Percentiles rank a stretch among this genome's conserved stretches.
Evolutionary conservation across 2,113 vertebrate genomes (phyloP).

Genomic region (Petaurus breviceps): DNA sequence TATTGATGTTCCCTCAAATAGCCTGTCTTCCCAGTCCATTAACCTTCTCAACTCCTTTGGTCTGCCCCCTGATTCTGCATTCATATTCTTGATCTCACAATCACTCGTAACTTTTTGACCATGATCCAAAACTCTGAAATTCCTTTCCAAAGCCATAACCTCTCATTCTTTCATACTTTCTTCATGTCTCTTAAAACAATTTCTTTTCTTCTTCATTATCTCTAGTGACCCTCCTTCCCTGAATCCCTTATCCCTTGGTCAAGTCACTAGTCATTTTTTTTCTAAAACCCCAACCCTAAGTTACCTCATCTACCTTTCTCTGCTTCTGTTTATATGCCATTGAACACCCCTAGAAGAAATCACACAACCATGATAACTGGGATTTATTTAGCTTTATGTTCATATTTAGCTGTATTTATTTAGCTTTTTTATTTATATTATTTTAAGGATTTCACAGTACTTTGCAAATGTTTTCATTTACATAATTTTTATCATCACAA

Average conservation of each 20-base stretch:
- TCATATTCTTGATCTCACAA: background rate
- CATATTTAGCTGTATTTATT: background rate
- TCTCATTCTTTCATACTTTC: background rate
- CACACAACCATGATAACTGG: background rate
- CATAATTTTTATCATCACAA: background rate
- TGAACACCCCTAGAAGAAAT: background rate
- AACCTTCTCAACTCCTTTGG: background rate
- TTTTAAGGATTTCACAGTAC: background rate
- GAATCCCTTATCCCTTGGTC: background rate
- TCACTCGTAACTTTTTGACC: background rate
- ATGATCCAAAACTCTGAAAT: background rate
- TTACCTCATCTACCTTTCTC: background rate
- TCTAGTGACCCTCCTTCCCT: background rate
- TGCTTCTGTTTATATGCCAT: background rate
- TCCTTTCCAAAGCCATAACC: background rate
- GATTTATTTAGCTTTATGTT: background rate
- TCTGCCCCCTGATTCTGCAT: background rate
- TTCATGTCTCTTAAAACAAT: background rate
- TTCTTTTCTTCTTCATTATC: background rate
- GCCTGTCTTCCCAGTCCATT: background rate
- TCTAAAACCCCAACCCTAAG: background rate
- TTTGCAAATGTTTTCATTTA: background rate
- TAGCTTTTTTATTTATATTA: background rate
- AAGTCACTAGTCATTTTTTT: background rate
- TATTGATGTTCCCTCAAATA: background rate